Percentiles rank a stretch among this genome's conserved stretches.
Evolutionary conservation across 2,113 vertebrate genomes (phyloP).

Genomic region (Chitala chitala): DNA sequence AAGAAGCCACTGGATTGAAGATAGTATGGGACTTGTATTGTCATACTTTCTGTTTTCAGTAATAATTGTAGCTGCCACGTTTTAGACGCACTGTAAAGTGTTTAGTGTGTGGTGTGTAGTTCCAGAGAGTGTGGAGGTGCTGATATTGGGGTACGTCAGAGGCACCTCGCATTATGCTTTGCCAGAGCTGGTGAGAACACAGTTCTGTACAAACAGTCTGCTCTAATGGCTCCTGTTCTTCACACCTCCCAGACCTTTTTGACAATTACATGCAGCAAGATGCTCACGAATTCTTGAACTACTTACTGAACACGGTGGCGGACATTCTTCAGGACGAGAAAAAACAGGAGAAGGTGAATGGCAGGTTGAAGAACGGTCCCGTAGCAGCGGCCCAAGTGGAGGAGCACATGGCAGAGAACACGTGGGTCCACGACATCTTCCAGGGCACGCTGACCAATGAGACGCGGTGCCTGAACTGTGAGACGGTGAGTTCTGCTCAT

Average conservation of each 20-base stretch:
- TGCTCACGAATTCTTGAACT: constrained; percentile 96
- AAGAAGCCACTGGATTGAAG: too few species aligned
- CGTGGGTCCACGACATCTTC: constrained; percentile 98
- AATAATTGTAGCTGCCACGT: too few species aligned
- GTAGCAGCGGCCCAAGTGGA: constrained; percentile 70
- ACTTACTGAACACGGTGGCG: constrained; percentile 93
- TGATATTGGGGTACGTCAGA: too few species aligned
- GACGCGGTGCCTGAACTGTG: constrained; percentile 97
- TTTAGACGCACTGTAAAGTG: too few species aligned
- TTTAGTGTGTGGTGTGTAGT: too few species aligned
- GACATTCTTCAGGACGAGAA: constrained; percentile 97
- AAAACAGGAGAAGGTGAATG: constrained; percentile 93
- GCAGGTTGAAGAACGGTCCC: constrained; percentile 85
- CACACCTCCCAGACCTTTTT: constrained; percentile 77
- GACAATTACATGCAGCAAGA: constrained; percentile 99
- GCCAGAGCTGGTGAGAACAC: too few species aligned
- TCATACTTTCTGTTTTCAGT: too few species aligned
- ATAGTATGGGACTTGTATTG: too few species aligned
- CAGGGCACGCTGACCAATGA: constrained; percentile 97
- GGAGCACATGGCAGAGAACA: constrained; percentile 85
- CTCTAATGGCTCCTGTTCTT: neutral
- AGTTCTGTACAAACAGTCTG: neutral
- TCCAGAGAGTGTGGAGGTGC: too few species aligned
- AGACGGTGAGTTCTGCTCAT: constrained; percentile 83
- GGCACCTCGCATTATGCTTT: too few species aligned